A percentile compares a stretch with the other conserved stretches of the same genome.
These are phyloP conservation scores for Tipula unca DNA, from an alignment of 2,888 invertebrate genomes.

Conservation along the genomic window DNA sequence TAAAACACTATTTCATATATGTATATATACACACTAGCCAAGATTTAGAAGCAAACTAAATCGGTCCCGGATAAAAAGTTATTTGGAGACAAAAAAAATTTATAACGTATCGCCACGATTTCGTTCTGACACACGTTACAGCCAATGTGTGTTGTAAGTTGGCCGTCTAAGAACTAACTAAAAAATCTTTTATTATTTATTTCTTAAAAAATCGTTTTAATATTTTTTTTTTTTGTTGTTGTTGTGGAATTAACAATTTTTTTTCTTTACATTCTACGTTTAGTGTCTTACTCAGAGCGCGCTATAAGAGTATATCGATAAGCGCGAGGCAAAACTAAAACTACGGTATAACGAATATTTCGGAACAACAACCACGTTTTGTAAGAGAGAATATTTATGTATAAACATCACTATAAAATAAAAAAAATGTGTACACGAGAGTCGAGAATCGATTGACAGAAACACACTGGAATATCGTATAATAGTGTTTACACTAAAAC, in stretches of 20 bases:
- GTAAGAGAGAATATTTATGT: background rate
- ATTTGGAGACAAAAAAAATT: background rate
- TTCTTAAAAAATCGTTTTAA: background rate
- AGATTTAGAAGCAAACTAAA: background rate
- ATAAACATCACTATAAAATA: background rate
- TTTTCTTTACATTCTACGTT: background rate
- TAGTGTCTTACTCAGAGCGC: background rate
- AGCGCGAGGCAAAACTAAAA: background rate
- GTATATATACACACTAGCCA: background rate
- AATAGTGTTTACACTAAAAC: background rate
- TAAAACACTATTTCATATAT: background rate
- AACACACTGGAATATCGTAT: background rate
- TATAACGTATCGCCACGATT: background rate
- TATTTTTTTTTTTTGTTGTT: background rate
- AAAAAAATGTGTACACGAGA: background rate
- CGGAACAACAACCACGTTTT: background rate
- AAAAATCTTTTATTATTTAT: background rate
- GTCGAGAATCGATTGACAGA: background rate
- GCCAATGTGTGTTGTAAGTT: background rate
- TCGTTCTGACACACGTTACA: background rate
- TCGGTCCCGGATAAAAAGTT: background rate
- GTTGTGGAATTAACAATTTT: background rate
- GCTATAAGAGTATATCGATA: background rate
- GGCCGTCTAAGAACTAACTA: background rate
- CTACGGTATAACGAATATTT: background rate